Percentiles rank a stretch among this genome's conserved stretches.
Conservation (phyloP, 2,888 invertebrate genomes). For the Erpobdella octoculata region DNA sequence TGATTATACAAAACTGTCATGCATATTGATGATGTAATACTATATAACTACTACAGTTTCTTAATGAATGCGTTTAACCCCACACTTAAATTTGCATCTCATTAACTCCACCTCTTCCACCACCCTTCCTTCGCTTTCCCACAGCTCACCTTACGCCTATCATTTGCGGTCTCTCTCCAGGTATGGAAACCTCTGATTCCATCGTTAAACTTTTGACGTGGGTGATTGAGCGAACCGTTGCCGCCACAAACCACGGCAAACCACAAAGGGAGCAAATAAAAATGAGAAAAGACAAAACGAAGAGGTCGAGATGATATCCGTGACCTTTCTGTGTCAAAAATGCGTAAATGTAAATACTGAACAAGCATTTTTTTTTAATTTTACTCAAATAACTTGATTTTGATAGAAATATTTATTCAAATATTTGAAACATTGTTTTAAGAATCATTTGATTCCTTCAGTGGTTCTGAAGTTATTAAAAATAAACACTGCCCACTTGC, state of each 20-base stretch:
- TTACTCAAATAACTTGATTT: too few relatives aligned
- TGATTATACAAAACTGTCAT: background rate
- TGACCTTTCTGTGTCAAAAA: conserved; percentile 90
- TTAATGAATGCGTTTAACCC: too few relatives aligned
- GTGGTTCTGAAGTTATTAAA: too few relatives aligned
- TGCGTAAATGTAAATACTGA: too few relatives aligned
- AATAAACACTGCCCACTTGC: too few relatives aligned
- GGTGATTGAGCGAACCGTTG: conserved; percentile 91
- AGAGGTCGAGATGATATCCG: conserved; percentile 89
- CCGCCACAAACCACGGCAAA: conserved; percentile 74
- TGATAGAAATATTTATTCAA: too few relatives aligned
- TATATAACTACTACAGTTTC: background rate
- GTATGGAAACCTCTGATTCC: conserved; percentile 91
- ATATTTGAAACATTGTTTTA: too few relatives aligned
- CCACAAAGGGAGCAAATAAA: conserved; percentile 83
- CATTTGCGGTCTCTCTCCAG: conserved; percentile 92
- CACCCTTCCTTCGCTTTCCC: background rate
- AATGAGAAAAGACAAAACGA: conserved; percentile 77
- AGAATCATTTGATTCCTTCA: too few relatives aligned
- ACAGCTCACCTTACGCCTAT: conserved; percentile 68
- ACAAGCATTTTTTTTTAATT: too few relatives aligned
- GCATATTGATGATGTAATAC: background rate
- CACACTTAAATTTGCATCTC: background rate
- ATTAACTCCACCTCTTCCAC: background rate
- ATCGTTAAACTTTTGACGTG: conserved; percentile 90